These are phyloP conservation scores for Tethya wilhelma DNA, from an alignment of 37 sponge, comb jelly and placozoan species.

Conservation along the genomic window DNA sequence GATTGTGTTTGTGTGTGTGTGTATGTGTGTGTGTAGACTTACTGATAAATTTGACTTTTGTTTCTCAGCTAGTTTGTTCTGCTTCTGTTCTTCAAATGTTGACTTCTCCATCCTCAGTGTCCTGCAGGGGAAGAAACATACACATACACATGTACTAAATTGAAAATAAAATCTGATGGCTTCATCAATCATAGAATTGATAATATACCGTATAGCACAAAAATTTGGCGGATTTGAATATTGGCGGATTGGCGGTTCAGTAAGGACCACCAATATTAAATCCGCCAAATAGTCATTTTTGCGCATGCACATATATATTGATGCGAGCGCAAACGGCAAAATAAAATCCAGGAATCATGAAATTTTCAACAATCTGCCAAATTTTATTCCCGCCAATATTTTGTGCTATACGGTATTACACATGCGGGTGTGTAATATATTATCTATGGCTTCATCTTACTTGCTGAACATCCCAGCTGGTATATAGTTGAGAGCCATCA, in stretches of 20 bases:
- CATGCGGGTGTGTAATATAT: not conserved
- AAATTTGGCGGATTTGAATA: too few relatives aligned
- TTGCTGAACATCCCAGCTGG: conserved; percentile 51
- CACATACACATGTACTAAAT: too few relatives aligned
- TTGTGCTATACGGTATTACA: not conserved
- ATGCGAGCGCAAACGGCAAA: not conserved
- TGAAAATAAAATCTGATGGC: too few relatives aligned
- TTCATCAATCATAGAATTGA: too few relatives aligned
- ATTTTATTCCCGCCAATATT: too few relatives aligned
- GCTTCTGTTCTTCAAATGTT: conserved; percentile 39
- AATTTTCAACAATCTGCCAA: too few relatives aligned
- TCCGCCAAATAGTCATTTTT: not conserved
- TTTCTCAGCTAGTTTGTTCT: conserved; percentile 29
- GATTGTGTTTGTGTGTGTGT: too few relatives aligned
- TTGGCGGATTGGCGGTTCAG: too few relatives aligned
- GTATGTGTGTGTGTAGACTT: too few relatives aligned
- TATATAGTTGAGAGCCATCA: conserved; percentile 66
- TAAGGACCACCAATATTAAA: too few relatives aligned
- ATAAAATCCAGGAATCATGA: not conserved
- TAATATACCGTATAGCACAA: too few relatives aligned
- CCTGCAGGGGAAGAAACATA: conserved; percentile 23
- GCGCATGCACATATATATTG: not conserved
- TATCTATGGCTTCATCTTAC: conserved; percentile 9
- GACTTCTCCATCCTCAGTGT: conserved; percentile 54
- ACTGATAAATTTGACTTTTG: conserved; percentile 57